Evolutionary conservation across 2,797 vertebrate species (phyloP).

Genomic region (Leptodactylus fallax): DNA sequence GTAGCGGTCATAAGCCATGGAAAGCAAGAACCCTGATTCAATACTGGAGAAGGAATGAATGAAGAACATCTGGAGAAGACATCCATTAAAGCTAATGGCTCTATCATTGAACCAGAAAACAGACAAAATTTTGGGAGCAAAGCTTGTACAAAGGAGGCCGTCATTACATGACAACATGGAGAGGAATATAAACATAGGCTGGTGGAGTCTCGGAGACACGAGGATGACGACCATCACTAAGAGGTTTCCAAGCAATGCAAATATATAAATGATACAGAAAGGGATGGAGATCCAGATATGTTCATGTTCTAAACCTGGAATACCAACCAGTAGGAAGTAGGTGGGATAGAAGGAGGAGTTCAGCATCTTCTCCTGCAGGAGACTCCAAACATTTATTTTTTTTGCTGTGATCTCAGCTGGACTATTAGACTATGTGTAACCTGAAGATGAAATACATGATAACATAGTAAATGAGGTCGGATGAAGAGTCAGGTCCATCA

Average conservation of each 20-base stretch:
- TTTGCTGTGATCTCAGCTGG: too few species aligned
- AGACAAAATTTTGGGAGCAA: conserved; percentile 73
- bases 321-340: conserved; percentile 71
- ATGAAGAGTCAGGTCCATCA: too few species aligned
- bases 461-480: too few species aligned
- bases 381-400: too few species aligned
- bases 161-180: conserved; percentile 77
- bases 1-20: conserved; percentile 76
- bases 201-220: conserved; percentile 68
- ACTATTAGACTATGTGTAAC: too few species aligned
- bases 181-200: conserved; percentile 76
- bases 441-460: too few species aligned
- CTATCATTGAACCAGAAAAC: conserved; percentile 72
- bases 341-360: conserved; percentile 12
- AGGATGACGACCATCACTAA: conserved; percentile 66
- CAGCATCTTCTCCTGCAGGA: neutral
- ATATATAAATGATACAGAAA: conserved; percentile 68
- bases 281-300: conserved; percentile 71
- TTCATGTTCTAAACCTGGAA: conserved; percentile 69
- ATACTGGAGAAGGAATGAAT: conserved; percentile 57
- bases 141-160: conserved; percentile 71
- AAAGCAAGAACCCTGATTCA: conserved; percentile 74
- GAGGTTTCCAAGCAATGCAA: conserved; percentile 70
- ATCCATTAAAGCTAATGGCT: conserved; percentile 71
- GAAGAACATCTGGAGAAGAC: conserved; percentile 77